Evolutionary conservation across 2,888 invertebrate species (phyloP), one percentile per base, ranked within the genome.

Genomic region (Idaea biselata): DNA sequence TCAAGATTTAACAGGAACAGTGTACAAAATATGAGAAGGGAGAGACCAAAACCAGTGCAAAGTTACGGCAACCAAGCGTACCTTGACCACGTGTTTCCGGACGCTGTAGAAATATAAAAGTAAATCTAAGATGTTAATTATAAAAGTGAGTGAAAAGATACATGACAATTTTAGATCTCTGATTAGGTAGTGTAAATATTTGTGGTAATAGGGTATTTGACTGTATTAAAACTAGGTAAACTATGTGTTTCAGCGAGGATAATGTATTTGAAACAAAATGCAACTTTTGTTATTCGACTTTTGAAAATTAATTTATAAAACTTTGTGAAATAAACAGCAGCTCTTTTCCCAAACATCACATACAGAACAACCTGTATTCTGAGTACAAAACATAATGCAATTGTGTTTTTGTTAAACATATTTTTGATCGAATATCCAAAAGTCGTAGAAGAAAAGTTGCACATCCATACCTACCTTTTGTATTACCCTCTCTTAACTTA

Each of bases 31-130:
- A 71, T 75, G 55, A 89, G 78, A 67, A 90, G 85, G 68, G 82
- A 89, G 11, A 88, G 94, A 79, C 94, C 94, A 53, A 94, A 93
- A 76, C 94, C 94, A 14, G 77, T 94, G 66, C 94, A 94, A 75
- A 91, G 92, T 71, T 93, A 87, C 72, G 94, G 93, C 62, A 86
- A 94, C 73, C 94, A 94, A 78, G 93, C 93, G 65, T 94, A 94
- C 81, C 90, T 94, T 73, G 93, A 94, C 76, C 94, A 94, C 72
- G 89, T 94, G 69, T 94, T 94, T 76, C 94, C 94, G 64, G 91
- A 91, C 70, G 92, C 92, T 68, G 84, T 92, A 68, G 92, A 92
- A 82, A 89, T 92, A 72, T 92, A 78, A 82, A 69, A 44, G 11
- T 69, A 64, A 60, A 58, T 65, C 55, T 63, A 63, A 68, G 61